Percentiles rank a stretch among this genome's conserved stretches.
phyloP scores from a whole-genome alignment of 2,797 vertebrate genomes.

The Neopelma chrysocephalum region DNA sequence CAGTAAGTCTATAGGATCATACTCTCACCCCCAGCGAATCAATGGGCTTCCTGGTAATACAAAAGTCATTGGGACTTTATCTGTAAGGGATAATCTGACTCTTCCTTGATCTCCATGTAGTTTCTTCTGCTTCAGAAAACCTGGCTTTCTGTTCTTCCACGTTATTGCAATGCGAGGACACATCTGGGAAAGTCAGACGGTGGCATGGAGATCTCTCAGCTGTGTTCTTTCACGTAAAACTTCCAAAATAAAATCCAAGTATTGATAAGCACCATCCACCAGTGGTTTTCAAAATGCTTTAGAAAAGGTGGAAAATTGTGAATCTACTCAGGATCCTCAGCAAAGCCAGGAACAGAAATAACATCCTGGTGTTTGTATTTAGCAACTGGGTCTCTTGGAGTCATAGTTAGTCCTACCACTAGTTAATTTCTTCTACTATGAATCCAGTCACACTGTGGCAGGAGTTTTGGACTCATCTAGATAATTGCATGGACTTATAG shows the following conservation, averaged over 20 bases:
- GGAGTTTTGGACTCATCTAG: background rate
- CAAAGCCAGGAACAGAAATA: background rate
- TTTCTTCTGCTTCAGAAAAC: background rate
- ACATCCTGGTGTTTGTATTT: background rate
- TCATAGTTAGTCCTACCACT: background rate
- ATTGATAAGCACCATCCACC: background rate
- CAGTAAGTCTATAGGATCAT: background rate
- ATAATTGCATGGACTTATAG: background rate
- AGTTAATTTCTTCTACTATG: background rate
- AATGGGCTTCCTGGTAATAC: background rate
- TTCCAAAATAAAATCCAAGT: background rate
- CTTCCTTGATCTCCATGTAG: background rate
- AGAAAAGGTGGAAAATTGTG: background rate
- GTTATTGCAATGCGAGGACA: background rate
- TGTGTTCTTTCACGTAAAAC: background rate
- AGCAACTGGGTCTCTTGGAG: background rate
- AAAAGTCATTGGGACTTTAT: background rate
- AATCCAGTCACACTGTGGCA: background rate
- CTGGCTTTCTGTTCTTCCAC: background rate
- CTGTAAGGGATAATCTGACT: background rate
- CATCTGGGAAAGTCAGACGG: background rate
- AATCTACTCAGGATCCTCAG: background rate
- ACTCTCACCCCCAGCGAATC: background rate
- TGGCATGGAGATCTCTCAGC: background rate
- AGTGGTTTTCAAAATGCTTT: background rate